Conservation (phyloP, 2,888 invertebrate species). For the Resseliella maxima region DNA sequence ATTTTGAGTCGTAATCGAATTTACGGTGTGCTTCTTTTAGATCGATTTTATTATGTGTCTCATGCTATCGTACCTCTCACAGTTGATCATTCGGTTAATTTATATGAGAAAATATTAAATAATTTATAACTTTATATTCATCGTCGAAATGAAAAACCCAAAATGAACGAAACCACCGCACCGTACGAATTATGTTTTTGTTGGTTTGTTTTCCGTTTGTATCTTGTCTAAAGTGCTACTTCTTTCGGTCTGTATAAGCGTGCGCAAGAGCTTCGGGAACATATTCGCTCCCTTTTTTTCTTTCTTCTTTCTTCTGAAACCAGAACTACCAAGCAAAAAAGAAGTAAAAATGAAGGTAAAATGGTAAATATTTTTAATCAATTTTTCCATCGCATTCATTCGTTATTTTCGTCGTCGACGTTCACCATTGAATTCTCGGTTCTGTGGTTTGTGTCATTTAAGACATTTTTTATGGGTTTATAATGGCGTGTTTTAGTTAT, state of each 20-base stretch:
- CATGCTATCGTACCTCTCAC: conserved; percentile 26
- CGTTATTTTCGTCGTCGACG: background rate
- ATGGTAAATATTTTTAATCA: conserved; percentile 37
- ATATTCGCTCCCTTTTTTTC: no score
- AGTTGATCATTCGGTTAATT: conserved; percentile 56
- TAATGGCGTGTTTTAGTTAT: conserved; percentile 56
- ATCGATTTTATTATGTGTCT: conserved; percentile 42
- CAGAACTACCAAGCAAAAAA: background rate
- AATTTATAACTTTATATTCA: conserved; percentile 57
- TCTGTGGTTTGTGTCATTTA: conserved; percentile 47
- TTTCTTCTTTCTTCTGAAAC: background rate
- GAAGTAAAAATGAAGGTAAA: background rate
- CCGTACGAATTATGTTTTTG: background rate
- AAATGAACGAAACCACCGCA: background rate
- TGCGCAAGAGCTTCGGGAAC: background rate
- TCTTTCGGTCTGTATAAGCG: background rate
- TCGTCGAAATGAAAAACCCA: background rate
- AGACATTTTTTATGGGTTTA: conserved; percentile 56
- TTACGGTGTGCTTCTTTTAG: conserved; percentile 30
- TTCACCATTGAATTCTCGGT: background rate
- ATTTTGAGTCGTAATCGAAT: conserved; percentile 16
- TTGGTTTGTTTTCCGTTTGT: conserved; percentile 8
- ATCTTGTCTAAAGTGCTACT: conserved; percentile 46
- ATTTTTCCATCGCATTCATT: conserved; percentile 47
- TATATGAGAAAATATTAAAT: conserved; percentile 57